These are phyloP conservation scores for Reinhardtius hippoglossoides DNA, from an alignment of 2,113 vertebrate genomes.

Conservation along the genomic window DNA sequence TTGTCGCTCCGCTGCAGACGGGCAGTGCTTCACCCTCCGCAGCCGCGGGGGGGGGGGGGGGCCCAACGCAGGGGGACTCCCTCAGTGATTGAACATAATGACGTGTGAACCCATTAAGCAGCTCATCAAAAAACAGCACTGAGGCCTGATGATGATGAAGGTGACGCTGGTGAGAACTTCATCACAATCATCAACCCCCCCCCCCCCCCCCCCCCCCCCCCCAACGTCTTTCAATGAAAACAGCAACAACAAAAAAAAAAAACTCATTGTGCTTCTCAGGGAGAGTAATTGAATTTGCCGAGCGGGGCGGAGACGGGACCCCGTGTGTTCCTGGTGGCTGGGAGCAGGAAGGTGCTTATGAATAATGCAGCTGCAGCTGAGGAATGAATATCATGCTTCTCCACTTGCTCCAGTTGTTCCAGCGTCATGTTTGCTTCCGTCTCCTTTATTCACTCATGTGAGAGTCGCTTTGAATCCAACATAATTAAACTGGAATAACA, in stretches of 20 bases:
- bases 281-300: conserved; percentile 14
- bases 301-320: neutral
- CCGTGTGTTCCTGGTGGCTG: too few species aligned
- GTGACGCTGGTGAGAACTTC: neutral
- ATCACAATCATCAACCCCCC: neutral
- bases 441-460: neutral
- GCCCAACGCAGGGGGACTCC: conserved; percentile 11
- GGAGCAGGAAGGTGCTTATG: neutral
- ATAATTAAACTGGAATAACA: too few species aligned
- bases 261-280: neutral
- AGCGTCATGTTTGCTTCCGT: neutral
- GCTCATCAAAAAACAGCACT: conserved; percentile 70
- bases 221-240: too few species aligned
- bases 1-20: too few species aligned
- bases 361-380: conserved; percentile 27
- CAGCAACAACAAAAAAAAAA: too few species aligned
- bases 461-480: neutral
- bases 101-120: conserved; percentile 71
- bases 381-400: neutral
- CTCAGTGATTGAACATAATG: conserved; percentile 71
- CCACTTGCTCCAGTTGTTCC: neutral
- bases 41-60: too few species aligned
- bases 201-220: too few species aligned
- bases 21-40: too few species aligned
- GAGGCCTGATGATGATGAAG: conserved; percentile 62